Conservation (phyloP, 2,888 invertebrate species). For the Uloborus plumipes region DNA sequence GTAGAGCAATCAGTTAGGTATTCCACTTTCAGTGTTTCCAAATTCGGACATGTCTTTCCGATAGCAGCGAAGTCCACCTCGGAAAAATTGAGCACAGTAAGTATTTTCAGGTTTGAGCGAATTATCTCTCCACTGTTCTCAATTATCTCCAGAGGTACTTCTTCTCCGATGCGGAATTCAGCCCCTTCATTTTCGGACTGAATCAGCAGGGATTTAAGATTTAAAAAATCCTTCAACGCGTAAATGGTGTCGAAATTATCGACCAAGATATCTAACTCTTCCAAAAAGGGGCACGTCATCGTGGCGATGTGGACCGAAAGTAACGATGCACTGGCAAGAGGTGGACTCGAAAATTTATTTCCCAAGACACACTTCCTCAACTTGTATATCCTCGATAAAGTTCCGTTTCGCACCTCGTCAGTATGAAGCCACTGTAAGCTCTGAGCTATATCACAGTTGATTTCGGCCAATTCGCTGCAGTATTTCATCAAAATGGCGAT, state of each 20-base stretch:
- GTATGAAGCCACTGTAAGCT: constrained; percentile 36
- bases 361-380: constrained; percentile 37
- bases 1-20: constrained; percentile 15
- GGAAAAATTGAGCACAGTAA: constrained; percentile 33
- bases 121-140: neutral
- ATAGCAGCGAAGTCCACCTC: constrained; percentile 46
- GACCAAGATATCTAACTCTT: constrained; percentile 30
- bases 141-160: constrained; percentile 5
- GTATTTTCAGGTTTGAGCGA: constrained; percentile 18
- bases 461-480: constrained; percentile 15
- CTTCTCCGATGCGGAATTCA: constrained; percentile 33
- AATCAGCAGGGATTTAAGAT: constrained; percentile 30
- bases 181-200: constrained; percentile 43
- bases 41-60: constrained; percentile 18
- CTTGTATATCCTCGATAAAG: constrained; percentile 28
- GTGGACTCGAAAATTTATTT: constrained; percentile 1
- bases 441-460: constrained; percentile 29
- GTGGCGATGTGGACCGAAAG: constrained; percentile 37
- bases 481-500: constrained; percentile 18
- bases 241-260: constrained; percentile 36
- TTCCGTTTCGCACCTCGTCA: constrained; percentile 24
- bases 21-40: constrained; percentile 35
- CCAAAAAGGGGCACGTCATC: constrained; percentile 42
- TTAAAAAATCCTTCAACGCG: constrained; percentile 38
- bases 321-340: constrained; percentile 9